Evolutionary conservation across 2,888 invertebrate genomes (phyloP).

Genomic region (Catocala nupta): DNA sequence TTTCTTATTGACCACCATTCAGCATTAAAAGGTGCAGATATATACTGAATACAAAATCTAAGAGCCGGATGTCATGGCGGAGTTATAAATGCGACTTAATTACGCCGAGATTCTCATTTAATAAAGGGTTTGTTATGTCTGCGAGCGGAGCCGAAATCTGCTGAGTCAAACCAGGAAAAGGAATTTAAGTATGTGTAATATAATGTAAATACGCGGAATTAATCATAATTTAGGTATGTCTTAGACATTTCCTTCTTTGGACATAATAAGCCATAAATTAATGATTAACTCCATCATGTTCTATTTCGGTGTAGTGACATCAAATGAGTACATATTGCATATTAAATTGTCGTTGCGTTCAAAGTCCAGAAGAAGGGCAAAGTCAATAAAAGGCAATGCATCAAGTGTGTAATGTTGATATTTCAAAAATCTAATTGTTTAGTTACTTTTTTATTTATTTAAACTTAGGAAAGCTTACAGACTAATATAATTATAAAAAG

Average conservation of each 20-base stretch:
- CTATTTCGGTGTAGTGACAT: slow-evolving; percentile 14
- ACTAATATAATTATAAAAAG: too few species aligned
- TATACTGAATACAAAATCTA: too few species aligned
- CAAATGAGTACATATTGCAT: slow-evolving; percentile 11
- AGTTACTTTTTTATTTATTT: too few species aligned
- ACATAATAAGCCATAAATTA: slow-evolving; percentile 1
- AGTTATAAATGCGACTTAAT: too few species aligned
- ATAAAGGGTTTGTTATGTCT: not conserved
- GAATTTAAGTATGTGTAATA: not conserved
- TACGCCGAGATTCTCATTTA: too few species aligned
- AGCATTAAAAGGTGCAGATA: too few species aligned
- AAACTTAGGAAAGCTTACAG: too few species aligned
- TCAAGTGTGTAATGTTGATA: too few species aligned
- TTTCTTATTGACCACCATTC: too few species aligned
- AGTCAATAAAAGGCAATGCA: not conserved
- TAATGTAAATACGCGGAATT: slow-evolving; percentile 9
- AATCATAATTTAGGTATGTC: slow-evolving; percentile 8
- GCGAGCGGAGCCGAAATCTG: too few species aligned
- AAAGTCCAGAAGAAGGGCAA: slow-evolving; percentile 14
- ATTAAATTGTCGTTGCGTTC: slow-evolving; percentile 3
- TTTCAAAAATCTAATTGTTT: too few species aligned
- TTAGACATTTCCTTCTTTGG: slow-evolving; percentile 1
- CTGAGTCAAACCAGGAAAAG: slow-evolving; percentile 8
- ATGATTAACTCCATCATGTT: slow-evolving; percentile 13
- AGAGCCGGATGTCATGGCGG: too few species aligned